Conservation (phyloP, 1,140 invertebrate genomes). For the Drosophila persimilis region DNA sequence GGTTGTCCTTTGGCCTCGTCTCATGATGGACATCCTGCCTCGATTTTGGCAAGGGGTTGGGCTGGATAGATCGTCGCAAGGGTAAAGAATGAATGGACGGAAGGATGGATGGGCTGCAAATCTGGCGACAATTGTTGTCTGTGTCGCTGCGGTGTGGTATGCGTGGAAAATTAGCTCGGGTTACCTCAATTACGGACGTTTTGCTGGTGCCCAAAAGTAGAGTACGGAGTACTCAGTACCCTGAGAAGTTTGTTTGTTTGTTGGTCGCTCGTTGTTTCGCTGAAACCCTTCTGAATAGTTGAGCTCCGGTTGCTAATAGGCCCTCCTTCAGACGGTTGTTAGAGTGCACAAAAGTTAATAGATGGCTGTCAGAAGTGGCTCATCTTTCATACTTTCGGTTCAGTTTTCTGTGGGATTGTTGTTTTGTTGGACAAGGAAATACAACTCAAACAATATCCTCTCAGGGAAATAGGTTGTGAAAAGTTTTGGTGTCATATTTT, state of each 20-base stretch:
- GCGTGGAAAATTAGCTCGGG: constrained; percentile 70
- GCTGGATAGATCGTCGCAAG: neutral
- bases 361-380: constrained; percentile 38
- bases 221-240: neutral
- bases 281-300: constrained; percentile 26
- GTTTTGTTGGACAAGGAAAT: constrained; percentile 11
- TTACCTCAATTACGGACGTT: constrained; percentile 68
- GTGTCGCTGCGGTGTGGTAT: constrained; percentile 8
- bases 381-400: constrained; percentile 21
- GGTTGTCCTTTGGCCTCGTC: constrained; percentile 44
- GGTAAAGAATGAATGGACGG: constrained; percentile 1
- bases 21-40: constrained; percentile 50
- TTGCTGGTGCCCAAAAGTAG: constrained; percentile 18
- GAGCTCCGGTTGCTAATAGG: constrained; percentile 53
- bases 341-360: constrained; percentile 47
- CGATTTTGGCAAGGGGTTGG: constrained; percentile 16
- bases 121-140: constrained; percentile 60
- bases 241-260: constrained; percentile 61
- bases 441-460: neutral
- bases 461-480: too few species aligned
- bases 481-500: too few species aligned
- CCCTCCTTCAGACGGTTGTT: constrained; percentile 25
- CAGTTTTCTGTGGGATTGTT: neutral
- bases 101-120: constrained; percentile 15
- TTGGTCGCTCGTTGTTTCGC: constrained; percentile 3